These are phyloP conservation scores for Melipona quadrifasciata DNA, from an alignment of 1,140 invertebrate genomes.

Conservation along the genomic window DNA sequence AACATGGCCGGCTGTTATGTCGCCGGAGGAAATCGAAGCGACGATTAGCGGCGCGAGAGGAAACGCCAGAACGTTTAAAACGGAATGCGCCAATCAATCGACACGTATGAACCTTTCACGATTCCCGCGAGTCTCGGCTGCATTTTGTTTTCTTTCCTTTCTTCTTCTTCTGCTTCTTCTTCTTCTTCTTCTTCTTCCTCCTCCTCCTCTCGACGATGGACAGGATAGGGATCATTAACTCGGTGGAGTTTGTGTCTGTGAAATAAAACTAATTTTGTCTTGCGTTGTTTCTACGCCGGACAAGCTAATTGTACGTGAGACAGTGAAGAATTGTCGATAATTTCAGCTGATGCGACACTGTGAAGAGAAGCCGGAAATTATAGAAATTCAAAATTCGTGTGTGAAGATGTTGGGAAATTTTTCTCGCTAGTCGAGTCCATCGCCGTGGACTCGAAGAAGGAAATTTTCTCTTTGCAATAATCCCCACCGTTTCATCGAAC, in stretches of 20 bases:
- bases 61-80: conserved; percentile 42
- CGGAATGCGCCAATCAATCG: conserved; percentile 55
- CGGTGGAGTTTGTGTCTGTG: background rate
- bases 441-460: no score
- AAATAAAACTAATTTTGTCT: background rate
- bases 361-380: no score
- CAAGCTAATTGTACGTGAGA: no score
- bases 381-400: no score
- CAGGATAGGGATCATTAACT: conserved; percentile 18
- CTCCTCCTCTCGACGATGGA: background rate
- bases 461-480: no score
- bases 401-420: no score
- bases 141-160: background rate
- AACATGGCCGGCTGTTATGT: conserved; percentile 37
- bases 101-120: conserved; percentile 29
- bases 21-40: conserved; percentile 56
- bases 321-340: no score
- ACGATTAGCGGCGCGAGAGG: conserved; percentile 51
- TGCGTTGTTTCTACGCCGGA: background rate
- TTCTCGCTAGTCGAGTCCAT: no score
- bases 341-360: no score
- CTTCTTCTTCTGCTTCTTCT: background rate
- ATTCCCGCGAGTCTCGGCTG: conserved; percentile 10
- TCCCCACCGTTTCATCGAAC: no score
- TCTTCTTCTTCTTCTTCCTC: background rate